phyloP scores from a whole-genome alignment of 1,140 invertebrate species.

The Thrips palmi region DNA sequence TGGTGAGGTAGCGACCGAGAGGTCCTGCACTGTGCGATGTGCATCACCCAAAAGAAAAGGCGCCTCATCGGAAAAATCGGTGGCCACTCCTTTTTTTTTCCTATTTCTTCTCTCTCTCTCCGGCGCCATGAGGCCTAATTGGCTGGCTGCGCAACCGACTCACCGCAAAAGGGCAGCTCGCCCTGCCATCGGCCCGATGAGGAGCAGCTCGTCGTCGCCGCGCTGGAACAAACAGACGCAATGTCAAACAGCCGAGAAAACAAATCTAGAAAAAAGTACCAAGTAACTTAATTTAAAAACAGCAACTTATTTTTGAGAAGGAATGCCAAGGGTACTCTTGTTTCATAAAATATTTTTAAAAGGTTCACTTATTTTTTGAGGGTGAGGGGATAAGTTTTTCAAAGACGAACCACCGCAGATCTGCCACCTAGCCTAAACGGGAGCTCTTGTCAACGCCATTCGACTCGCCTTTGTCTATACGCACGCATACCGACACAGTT shows the following conservation, averaged over 20 bases:
- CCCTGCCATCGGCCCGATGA: slow-evolving; percentile 52
- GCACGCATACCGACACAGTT: no score
- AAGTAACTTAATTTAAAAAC: slow-evolving; percentile 6
- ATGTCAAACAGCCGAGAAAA: slow-evolving; percentile 1
- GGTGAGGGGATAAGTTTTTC: neutral
- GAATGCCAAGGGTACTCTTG: neutral
- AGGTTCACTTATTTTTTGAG: neutral
- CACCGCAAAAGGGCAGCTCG: slow-evolving; percentile 68
- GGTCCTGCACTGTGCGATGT: neutral
- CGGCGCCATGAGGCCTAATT: neutral
- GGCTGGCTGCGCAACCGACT: slow-evolving; percentile 18
- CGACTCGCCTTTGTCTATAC: no score
- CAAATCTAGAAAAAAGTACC: slow-evolving; percentile 10
- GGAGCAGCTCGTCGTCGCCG: slow-evolving; percentile 42
- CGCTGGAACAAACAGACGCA: slow-evolving; percentile 20
- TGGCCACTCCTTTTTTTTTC: neutral
- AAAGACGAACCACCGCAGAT: no score
- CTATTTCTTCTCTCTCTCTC: neutral
- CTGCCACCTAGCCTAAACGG: no score
- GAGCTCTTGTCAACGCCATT: no score
- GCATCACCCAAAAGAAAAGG: neutral
- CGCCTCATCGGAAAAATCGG: neutral
- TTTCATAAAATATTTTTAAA: neutral
- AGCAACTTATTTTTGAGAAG: neutral
- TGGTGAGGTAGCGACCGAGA: neutral